These are phyloP conservation scores for Silurus glanis DNA, from an alignment of 2,113 vertebrate genomes.

Conservation along the genomic window DNA sequence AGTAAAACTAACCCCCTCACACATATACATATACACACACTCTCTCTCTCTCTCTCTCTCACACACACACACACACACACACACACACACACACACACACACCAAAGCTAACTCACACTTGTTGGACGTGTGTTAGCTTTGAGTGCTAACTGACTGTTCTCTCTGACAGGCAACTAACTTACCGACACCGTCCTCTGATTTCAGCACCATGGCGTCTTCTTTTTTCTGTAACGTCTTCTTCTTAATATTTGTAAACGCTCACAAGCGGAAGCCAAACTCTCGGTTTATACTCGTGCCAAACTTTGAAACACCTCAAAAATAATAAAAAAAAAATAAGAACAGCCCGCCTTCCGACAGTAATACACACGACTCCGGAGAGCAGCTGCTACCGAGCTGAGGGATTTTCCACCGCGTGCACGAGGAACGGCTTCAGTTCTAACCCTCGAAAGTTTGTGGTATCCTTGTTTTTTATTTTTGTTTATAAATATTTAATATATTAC, in stretches of 20 bases:
- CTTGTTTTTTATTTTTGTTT: not conserved
- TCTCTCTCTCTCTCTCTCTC: too few relatives aligned
- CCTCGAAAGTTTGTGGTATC: not conserved
- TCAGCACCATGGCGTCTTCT: slow-evolving; percentile 72
- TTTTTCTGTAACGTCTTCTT: not conserved
- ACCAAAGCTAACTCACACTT: not conserved
- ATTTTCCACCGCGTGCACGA: slow-evolving; percentile 39
- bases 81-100: not conserved
- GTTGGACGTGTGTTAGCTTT: not conserved
- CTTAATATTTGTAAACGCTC: not conserved
- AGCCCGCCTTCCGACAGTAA: not conserved
- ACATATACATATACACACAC: too few relatives aligned
- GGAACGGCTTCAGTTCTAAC: slow-evolving; percentile 60
- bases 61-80: not conserved
- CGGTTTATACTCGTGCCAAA: not conserved
- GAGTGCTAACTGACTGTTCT: not conserved
- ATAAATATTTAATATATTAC: not conserved
- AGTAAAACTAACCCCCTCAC: too few relatives aligned
- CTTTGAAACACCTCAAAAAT: not conserved
- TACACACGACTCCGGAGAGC: not conserved
- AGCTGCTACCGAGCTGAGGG: not conserved
- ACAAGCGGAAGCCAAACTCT: not conserved
- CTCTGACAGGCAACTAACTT: slow-evolving; percentile 58
- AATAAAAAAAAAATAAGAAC: not conserved
- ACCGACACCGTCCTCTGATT: slow-evolving; percentile 79